A percentile compares a stretch with the other conserved stretches of the same genome.
Conservation (phyloP, 2,797 vertebrate genomes). For the Clarias fuscus region DNA sequence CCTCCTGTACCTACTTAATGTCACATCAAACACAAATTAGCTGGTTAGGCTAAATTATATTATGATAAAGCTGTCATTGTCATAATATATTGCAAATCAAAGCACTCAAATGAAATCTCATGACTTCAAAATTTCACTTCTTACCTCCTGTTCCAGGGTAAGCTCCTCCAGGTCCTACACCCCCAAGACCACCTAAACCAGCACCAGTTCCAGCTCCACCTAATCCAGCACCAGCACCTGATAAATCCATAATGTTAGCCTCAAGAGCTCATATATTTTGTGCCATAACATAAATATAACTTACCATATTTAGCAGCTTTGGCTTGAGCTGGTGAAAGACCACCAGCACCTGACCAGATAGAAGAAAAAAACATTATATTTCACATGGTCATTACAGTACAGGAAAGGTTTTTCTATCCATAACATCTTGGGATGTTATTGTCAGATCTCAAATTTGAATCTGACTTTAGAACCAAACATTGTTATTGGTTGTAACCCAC, state of each 20-base stretch:
- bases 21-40: background rate
- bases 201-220: background rate
- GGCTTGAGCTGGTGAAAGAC: slow-evolving; percentile 54
- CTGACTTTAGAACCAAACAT: background rate
- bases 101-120: too few relatives aligned
- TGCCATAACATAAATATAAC: too few relatives aligned
- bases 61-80: background rate
- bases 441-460: background rate
- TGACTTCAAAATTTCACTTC: background rate
- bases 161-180: slow-evolving; percentile 45
- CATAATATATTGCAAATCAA: background rate
- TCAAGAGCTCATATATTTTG: background rate
- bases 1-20: slow-evolving; percentile 30
- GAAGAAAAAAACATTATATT: background rate
- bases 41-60: background rate
- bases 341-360: slow-evolving; percentile 59
- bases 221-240: slow-evolving; percentile 33
- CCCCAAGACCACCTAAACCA: slow-evolving; percentile 45
- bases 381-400: background rate
- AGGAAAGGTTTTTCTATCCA: background rate
- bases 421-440: background rate
- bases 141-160: slow-evolving; percentile 49
- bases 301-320: slow-evolving; percentile 75
- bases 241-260: background rate
- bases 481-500: background rate